Percentiles rank a stretch among this genome's conserved stretches.
phyloP scores from a whole-genome alignment of 2,888 invertebrate genomes.

The Dicycla oo region DNA sequence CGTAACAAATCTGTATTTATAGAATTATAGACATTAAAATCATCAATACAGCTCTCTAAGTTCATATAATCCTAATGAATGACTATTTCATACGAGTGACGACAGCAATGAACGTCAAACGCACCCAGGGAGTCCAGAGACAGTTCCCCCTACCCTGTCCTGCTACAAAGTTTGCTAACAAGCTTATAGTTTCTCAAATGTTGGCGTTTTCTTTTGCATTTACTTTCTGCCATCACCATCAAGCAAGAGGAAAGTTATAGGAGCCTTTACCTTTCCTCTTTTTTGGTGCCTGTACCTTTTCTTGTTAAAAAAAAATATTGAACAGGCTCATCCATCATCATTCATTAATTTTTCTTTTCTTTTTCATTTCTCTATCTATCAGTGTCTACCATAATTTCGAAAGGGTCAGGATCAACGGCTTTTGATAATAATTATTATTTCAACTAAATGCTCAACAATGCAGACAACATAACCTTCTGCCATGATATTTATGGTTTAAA shows the following conservation, averaged over 20 bases:
- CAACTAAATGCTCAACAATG: neutral
- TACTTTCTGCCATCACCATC: neutral
- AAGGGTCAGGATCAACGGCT: neutral
- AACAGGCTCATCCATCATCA: neutral
- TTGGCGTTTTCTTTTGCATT: neutral
- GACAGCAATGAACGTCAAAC: neutral
- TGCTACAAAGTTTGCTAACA: too few species aligned
- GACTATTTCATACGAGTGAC: neutral
- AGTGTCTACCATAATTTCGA: too few species aligned
- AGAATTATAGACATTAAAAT: too few species aligned
- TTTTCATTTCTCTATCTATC: neutral
- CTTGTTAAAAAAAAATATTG: neutral
- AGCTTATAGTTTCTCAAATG: neutral
- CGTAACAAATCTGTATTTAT: too few species aligned
- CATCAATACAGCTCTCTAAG: too few species aligned
- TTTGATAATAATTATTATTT: conserved; percentile 3
- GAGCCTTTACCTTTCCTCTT: too few species aligned
- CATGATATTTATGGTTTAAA: conserved; percentile 55
- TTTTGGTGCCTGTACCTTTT: too few species aligned
- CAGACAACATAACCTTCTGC: conserved; percentile 3
- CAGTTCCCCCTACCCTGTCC: too few species aligned
- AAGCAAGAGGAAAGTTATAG: too few species aligned
- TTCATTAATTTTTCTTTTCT: neutral
- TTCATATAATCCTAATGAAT: too few species aligned
- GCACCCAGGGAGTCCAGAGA: neutral